phyloP scores from a whole-genome alignment of 2,888 invertebrate genomes.

The Ommatoiulus sabulosus region DNA sequence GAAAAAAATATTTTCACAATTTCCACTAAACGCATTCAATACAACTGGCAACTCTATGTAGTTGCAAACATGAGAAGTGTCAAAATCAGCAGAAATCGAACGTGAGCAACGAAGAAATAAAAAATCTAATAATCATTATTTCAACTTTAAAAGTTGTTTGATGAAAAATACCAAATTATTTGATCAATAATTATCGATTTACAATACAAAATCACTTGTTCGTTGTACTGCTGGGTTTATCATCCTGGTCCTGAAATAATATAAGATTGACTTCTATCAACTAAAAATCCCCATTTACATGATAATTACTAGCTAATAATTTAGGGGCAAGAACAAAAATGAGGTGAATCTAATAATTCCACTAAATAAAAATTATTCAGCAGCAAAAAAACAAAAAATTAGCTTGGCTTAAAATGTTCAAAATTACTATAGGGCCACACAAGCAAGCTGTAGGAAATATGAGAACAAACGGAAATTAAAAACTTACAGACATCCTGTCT shows the following conservation, averaged over 20 bases:
- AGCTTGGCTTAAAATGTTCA: background rate
- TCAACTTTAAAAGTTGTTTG: background rate
- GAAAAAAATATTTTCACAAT: background rate
- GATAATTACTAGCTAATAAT: background rate
- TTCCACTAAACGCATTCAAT: background rate
- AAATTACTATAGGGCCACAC: background rate
- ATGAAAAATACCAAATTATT: conserved; percentile 5
- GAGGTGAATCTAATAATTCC: background rate
- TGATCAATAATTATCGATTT: background rate
- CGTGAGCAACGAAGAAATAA: conserved; percentile 15
- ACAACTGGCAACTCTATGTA: background rate
- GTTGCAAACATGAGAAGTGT: background rate
- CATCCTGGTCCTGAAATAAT: conserved; percentile 45
- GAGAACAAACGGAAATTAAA: background rate
- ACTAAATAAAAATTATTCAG: background rate
- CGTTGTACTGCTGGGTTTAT: conserved; percentile 56
- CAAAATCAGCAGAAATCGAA: background rate
- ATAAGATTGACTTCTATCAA: background rate
- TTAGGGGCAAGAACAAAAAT: background rate
- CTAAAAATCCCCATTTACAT: background rate
- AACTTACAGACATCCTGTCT: conserved; percentile 60
- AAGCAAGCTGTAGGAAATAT: background rate
- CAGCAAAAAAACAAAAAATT: background rate
- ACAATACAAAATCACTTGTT: background rate
- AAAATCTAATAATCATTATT: background rate